A percentile compares a stretch with the other conserved stretches of the same genome.
These are phyloP conservation scores for Apodemia duryi DNA, from an alignment of 2,888 invertebrate species.

Conservation along the genomic window DNA sequence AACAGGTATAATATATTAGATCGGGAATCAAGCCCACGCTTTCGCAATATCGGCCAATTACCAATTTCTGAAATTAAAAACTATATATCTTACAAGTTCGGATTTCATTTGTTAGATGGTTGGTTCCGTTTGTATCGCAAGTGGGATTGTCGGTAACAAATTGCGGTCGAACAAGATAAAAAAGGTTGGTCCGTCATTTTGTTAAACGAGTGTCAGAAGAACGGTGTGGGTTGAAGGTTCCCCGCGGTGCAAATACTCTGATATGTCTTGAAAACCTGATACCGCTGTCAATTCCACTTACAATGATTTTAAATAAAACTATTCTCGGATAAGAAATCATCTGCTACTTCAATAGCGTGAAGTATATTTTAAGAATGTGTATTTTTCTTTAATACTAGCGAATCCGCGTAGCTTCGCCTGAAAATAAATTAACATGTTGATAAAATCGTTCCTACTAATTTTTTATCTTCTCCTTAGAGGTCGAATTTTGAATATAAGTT, in stretches of 20 bases:
- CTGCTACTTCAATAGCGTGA: too few species aligned
- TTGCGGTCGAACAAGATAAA: conserved; percentile 75
- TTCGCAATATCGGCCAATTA: too few species aligned
- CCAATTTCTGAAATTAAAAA: background rate
- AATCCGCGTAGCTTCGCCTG: too few species aligned
- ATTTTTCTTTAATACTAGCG: too few species aligned
- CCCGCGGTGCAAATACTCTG: conserved; percentile 40
- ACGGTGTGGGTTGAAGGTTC: conserved; percentile 46
- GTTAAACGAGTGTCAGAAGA: conserved; percentile 64
- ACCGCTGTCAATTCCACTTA: conserved; percentile 56
- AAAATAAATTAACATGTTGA: too few species aligned
- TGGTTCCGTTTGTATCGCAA: conserved; percentile 51
- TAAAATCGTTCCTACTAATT: too few species aligned
- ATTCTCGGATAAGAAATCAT: background rate
- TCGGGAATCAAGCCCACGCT: too few species aligned
- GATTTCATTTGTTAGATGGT: conserved; percentile 3
- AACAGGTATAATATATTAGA: too few species aligned
- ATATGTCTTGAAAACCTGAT: conserved; percentile 57
- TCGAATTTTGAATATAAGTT: too few species aligned
- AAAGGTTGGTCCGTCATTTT: conserved; percentile 77
- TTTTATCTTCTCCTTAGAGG: too few species aligned
- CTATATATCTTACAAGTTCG: background rate
- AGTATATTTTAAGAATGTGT: too few species aligned
- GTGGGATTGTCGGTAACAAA: conserved; percentile 69
- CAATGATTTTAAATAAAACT: conserved; percentile 40